A percentile compares a stretch with the other conserved stretches of the same genome.
phyloP scores from a whole-genome alignment of 2,113 vertebrate genomes.

The mouse (Mus musculus) region GRCm39 chr4:15337501-15338000 shows the following conservation, averaged over 20 bases:
- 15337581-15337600: not conserved
- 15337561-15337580: not conserved
- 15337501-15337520: not conserved
- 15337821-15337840: not conserved
- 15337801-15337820: not conserved
- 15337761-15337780: not conserved
- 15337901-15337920: not conserved
- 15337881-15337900: not conserved
- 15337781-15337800: not conserved
- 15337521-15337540: not conserved
- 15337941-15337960: too few relatives aligned
- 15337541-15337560: not conserved
- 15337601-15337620: not conserved
- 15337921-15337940: not conserved
- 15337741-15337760: too few relatives aligned
- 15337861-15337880: not conserved
- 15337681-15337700: not conserved
- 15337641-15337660: not conserved
- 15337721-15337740: not conserved
- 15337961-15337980: not conserved
- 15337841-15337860: not conserved
- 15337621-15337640: not conserved
- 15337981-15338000: not conserved
- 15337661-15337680: not conserved
- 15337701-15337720: not conserved